phyloP scores from a whole-genome alignment of 2,888 invertebrate species.

The Drosophila eohydei region DNA sequence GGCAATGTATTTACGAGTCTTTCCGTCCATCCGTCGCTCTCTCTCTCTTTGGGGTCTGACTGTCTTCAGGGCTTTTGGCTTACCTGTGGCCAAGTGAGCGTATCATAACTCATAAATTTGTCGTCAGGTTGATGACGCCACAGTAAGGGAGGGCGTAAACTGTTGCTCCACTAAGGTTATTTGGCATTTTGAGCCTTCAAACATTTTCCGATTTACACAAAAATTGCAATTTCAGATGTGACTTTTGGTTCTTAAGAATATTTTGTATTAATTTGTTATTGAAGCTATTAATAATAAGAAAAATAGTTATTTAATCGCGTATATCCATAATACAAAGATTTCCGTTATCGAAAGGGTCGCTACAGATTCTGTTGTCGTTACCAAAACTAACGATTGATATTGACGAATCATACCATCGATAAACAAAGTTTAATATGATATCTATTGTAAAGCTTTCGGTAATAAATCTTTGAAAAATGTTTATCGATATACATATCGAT shows the following conservation, averaged over 20 bases:
- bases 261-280: too few species aligned
- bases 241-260: background rate
- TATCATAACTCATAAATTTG: constrained; percentile 62
- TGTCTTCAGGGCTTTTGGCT: constrained; percentile 17
- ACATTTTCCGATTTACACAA: background rate
- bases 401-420: too few species aligned
- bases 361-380: too few species aligned
- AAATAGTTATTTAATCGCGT: too few species aligned
- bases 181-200: background rate
- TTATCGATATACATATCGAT: too few species aligned
- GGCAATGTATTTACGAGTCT: constrained; percentile 46
- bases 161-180: constrained; percentile 9
- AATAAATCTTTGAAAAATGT: too few species aligned
- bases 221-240: background rate
- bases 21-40: background rate
- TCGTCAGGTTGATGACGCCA: constrained; percentile 63
- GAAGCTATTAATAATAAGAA: too few species aligned
- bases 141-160: constrained; percentile 28
- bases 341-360: too few species aligned
- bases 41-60: constrained; percentile 4
- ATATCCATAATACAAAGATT: too few species aligned
- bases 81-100: constrained; percentile 39
- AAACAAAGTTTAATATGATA: too few species aligned
- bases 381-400: too few species aligned
- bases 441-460: too few species aligned